These are phyloP conservation scores for Pteria penguin DNA, from an alignment of 2,888 invertebrate species.

Conservation along the genomic window DNA sequence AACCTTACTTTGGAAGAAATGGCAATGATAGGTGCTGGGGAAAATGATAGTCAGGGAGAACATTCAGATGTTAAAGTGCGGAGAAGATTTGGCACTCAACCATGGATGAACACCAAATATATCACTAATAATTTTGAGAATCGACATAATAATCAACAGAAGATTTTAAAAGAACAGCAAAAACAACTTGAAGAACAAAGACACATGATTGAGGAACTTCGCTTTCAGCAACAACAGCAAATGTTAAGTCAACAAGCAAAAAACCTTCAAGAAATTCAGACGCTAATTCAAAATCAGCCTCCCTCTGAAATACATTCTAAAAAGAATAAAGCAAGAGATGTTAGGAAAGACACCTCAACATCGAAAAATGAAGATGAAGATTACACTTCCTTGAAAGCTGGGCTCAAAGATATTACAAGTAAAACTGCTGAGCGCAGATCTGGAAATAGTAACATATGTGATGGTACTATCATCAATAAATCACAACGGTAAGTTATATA, in stretches of 20 bases:
- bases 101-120: conserved; percentile 70
- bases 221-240: conserved; percentile 50
- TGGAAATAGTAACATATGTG: too few relatives aligned
- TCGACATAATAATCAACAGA: conserved; percentile 76
- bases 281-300: conserved; percentile 5
- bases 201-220: conserved; percentile 72
- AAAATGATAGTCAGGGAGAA: conserved; percentile 45
- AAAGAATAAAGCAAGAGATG: too few relatives aligned
- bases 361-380: too few relatives aligned
- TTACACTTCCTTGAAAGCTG: too few relatives aligned
- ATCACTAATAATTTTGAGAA: conserved; percentile 72
- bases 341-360: too few relatives aligned
- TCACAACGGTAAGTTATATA: too few relatives aligned
- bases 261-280: conserved; percentile 22
- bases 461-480: too few relatives aligned
- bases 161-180: conserved; percentile 74
- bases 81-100: conserved; percentile 69
- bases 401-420: too few relatives aligned
- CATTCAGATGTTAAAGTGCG: conserved; percentile 62
- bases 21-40: conserved; percentile 53
- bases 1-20: conserved; percentile 68
- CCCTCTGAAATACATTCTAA: too few relatives aligned
- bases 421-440: too few relatives aligned
- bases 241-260: conserved; percentile 24
- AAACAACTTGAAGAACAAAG: conserved; percentile 74